Evolutionary conservation across 2,113 vertebrate genomes (phyloP).

Genomic region (Carollia perspicillata): DNA sequence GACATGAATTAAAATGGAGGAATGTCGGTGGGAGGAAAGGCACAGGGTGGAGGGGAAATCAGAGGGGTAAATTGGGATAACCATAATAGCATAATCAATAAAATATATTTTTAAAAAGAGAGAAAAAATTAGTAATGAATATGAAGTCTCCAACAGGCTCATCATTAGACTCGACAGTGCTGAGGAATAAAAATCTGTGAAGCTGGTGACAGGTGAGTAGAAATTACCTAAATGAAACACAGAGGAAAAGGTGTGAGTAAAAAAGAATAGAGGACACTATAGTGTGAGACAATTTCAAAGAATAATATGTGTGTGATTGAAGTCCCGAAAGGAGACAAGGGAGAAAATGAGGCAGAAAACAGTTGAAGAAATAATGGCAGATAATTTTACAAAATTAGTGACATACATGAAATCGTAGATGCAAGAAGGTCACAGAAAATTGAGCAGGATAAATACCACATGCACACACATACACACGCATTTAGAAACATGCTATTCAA

Average conservation of each 20-base stretch:
- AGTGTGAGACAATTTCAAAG: neutral
- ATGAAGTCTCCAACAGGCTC: neutral
- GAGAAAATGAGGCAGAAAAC: neutral
- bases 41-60: too few relatives aligned
- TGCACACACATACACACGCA: neutral
- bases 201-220: neutral
- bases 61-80: too few relatives aligned
- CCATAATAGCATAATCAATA: too few relatives aligned
- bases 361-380: neutral
- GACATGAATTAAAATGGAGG: too few relatives aligned
- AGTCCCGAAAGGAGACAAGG: neutral
- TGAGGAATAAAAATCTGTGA: neutral
- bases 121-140: neutral
- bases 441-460: neutral
- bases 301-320: neutral
- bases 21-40: too few relatives aligned
- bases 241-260: neutral
- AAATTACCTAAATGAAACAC: neutral
- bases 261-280: neutral
- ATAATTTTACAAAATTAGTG: slow-evolving; percentile 17
- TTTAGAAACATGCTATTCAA: neutral
- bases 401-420: neutral
- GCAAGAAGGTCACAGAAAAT: neutral
- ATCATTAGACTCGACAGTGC: neutral
- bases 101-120: too few relatives aligned